Percentiles rank a stretch among this genome's conserved stretches.
Evolutionary conservation across 2,797 vertebrate genomes (phyloP).

Genomic region (Gallinago solitaria): DNA sequence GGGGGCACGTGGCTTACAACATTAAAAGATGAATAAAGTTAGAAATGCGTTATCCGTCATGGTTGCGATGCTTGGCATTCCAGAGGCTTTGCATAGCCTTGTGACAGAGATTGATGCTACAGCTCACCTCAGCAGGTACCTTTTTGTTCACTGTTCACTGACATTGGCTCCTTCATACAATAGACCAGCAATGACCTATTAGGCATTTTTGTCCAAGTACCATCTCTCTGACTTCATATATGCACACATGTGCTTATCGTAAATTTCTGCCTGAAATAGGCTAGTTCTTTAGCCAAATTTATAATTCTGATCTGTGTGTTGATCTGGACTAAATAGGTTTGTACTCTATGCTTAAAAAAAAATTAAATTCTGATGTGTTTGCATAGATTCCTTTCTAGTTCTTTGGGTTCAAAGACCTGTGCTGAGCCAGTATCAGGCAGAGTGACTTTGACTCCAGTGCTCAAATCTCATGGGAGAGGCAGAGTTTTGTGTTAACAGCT

Average conservation of each 20-base stretch:
- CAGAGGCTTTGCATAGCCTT: background rate
- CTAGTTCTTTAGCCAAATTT: background rate
- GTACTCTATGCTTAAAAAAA: background rate
- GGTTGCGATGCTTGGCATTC: background rate
- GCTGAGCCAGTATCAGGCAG: background rate
- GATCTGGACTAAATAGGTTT: background rate
- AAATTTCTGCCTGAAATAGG: background rate
- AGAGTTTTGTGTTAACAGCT: background rate
- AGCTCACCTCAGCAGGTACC: background rate
- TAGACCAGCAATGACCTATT: background rate
- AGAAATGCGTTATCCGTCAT: background rate
- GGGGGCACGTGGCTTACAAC: background rate
- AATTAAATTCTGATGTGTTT: background rate
- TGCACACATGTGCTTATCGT: background rate
- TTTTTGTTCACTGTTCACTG: background rate
- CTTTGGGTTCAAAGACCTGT: background rate
- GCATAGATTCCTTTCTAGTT: background rate
- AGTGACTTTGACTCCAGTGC: background rate
- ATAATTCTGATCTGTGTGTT: background rate
- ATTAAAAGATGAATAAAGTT: background rate
- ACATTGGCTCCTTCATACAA: background rate
- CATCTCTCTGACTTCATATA: background rate
- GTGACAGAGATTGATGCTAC: background rate
- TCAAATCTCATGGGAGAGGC: background rate
- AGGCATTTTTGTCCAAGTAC: background rate